Base-by-base conservation (phyloP, 2,797 vertebrate genomes). In the Varecia variegata region DNA sequence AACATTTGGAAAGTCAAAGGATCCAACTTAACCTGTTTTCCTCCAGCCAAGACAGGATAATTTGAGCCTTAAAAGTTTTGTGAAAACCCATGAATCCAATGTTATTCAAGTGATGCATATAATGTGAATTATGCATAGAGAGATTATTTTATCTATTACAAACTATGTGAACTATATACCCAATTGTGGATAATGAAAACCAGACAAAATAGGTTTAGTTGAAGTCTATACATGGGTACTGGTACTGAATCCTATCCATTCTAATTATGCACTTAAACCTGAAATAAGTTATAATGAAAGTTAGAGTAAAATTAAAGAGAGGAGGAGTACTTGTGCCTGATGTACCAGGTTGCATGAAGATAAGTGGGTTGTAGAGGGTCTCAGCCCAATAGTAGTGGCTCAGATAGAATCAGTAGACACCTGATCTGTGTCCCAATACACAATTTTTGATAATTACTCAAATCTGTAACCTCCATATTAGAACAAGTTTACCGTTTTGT, bases 121-220 rank as follows among this genome's bases (percentile, higher is more conserved):
- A 71, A 54, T 58, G 21, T 74, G 54, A 83, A 52, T 83, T 73
- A 67, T 67, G 58, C 7, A 45, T 65, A 83, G 15, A 65, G 20
- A 47, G 21, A 79, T 70, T 56, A 25, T 43, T 88, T 90, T 82
- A 82, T 90, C 32, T 74, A 38, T 62, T 82, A 70, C 18, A 74
- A 82, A 30, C 38, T 30, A 65, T 70, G 43, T 25, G 52, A 82
- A 43, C n/a, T 40, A 38, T 67, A 40, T 68, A 54, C 13, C 17
- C 54, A 88, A 71, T 79, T 87, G 54, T 67, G 38, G 40, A 60
- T 93, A 90, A 56, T 91, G 54, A 43, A 83, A 96, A 18, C 45
- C 62, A 93, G 62, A 50, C 45, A 65, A 67, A 7, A 17, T 73
- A 93, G 83, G 23, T 84, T 91, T 79, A 77, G 12, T 47, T 68